phyloP scores from a whole-genome alignment of 1,140 invertebrate genomes.

The Chlorops oryzae region DNA sequence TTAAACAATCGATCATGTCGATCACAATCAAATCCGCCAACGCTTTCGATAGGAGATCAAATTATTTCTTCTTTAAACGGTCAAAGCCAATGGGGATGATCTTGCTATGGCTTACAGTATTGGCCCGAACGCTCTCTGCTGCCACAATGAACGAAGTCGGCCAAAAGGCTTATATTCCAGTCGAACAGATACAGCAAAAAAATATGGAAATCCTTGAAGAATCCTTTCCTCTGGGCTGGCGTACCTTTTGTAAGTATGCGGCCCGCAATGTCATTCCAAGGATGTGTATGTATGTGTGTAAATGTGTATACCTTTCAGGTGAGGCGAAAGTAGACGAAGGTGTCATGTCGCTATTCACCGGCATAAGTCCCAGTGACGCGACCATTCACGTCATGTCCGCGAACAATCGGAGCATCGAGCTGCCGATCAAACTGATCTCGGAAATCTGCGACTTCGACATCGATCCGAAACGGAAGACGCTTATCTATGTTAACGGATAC shows the following conservation, averaged over 20 bases:
- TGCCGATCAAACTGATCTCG: slow-evolving; percentile 34
- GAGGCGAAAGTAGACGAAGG: slow-evolving; percentile 40
- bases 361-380: slow-evolving; percentile 42
- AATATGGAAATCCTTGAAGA: slow-evolving; percentile 33
- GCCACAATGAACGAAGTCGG: too few relatives aligned
- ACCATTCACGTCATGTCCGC: slow-evolving; percentile 35
- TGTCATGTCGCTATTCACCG: slow-evolving; percentile 36
- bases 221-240: slow-evolving; percentile 32
- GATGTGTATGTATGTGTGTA: not conserved
- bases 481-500: slow-evolving; percentile 39
- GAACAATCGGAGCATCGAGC: slow-evolving; percentile 33
- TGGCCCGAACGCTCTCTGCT: too few relatives aligned
- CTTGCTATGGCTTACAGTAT: too few relatives aligned
- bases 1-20: too few relatives aligned
- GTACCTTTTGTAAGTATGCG: slow-evolving; percentile 35
- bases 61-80: too few relatives aligned
- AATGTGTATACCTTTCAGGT: slow-evolving; percentile 16
- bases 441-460: slow-evolving; percentile 36
- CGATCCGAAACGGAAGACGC: slow-evolving; percentile 29
- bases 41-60: too few relatives aligned
- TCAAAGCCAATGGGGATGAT: too few relatives aligned
- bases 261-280: not conserved
- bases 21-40: too few relatives aligned
- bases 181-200: slow-evolving; percentile 24
- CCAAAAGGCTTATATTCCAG: not conserved